Evolutionary conservation across 2,888 invertebrate species (phyloP).

Genomic region (Heliconius ismenius): DNA sequence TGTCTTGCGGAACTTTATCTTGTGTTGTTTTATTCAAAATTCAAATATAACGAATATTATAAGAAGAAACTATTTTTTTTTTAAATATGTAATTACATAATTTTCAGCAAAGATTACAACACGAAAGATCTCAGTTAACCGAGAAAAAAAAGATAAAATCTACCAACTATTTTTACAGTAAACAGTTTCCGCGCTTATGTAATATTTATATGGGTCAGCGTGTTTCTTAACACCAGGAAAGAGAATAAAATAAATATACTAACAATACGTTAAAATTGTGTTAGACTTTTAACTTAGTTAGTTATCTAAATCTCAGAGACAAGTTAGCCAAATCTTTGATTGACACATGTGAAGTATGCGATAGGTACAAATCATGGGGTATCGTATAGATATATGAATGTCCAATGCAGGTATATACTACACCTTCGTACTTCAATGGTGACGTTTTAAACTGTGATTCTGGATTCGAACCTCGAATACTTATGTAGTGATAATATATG

Average conservation of each 20-base stretch:
- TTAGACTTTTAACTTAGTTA: background rate
- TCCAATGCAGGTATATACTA: background rate
- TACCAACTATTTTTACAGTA: constrained; percentile 26
- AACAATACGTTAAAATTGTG: constrained; percentile 4
- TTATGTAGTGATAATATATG: no score
- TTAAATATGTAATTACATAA: background rate
- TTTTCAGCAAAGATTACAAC: constrained; percentile 19
- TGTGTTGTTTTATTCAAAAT: background rate
- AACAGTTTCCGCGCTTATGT: constrained; percentile 35
- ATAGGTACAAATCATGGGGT: background rate
- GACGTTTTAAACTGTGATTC: no score
- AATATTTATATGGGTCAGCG: constrained; percentile 37
- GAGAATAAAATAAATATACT: constrained; percentile 29
- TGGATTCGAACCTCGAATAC: no score
- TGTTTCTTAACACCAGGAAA: constrained; percentile 28
- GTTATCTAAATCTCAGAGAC: constrained; percentile 1
- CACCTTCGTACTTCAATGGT: no score
- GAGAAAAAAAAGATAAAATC: constrained; percentile 25
- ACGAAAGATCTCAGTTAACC: constrained; percentile 12
- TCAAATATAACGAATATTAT: background rate
- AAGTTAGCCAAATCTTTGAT: background rate
- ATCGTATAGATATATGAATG: background rate
- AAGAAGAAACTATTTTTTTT: background rate
- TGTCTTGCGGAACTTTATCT: no score
- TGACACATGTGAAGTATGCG: background rate